phyloP scores from a whole-genome alignment of 1,140 invertebrate genomes.

The Cotesia typhae region DNA sequence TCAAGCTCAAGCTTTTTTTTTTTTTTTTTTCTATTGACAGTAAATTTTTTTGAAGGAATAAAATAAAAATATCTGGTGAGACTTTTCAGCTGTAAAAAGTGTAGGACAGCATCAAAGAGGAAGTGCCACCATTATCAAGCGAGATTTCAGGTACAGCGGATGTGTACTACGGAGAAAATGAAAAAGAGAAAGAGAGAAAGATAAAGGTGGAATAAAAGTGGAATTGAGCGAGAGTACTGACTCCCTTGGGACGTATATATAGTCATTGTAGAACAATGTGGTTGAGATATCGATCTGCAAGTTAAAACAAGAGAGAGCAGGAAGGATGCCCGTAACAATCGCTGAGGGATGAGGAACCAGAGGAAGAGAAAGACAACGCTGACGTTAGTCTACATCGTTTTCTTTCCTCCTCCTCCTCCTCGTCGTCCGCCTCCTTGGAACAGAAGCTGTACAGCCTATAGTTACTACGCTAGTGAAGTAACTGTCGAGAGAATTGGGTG shows the following conservation, averaged over 20 bases:
- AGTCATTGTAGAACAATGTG: conserved; percentile 34
- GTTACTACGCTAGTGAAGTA: background rate
- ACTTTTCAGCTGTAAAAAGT: background rate
- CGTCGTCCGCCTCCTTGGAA: no score
- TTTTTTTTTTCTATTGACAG: background rate
- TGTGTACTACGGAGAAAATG: background rate
- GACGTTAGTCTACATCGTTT: conserved; percentile 25
- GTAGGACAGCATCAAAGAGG: conserved; percentile 15
- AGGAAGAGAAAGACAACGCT: conserved; percentile 18
- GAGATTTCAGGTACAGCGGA: conserved; percentile 24
- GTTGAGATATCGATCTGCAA: conserved; percentile 35
- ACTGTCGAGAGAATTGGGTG: conserved; percentile 15
- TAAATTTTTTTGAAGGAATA: conserved; percentile 1
- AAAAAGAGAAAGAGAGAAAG: background rate
- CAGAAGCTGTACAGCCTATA: no score
- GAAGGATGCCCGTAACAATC: conserved; percentile 40
- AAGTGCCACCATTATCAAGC: conserved; percentile 26
- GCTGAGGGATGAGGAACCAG: background rate
- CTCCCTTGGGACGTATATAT: conserved; percentile 10
- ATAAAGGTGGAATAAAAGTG: background rate
- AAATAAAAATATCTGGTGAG: conserved; percentile 8
- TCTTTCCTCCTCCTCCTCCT: background rate
- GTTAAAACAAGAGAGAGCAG: conserved; percentile 4
- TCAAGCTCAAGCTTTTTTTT: no score
- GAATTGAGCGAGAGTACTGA: conserved; percentile 18